Evolutionary conservation across 2,888 invertebrate genomes (phyloP), one percentile per base, ranked within the genome.

Genomic region (Lithodes maja): DNA sequence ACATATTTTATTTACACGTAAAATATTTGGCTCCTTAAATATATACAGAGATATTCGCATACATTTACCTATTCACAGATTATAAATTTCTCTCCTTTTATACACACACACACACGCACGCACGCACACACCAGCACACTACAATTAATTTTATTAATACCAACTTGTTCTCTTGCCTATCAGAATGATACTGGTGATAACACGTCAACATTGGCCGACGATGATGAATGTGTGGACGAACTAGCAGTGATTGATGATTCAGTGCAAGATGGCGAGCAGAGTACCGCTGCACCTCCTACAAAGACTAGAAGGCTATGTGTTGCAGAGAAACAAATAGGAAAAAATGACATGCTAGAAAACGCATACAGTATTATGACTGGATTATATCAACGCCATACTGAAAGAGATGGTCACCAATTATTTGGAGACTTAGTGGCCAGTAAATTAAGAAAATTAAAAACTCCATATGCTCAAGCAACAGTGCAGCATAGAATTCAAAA

Each of bases 211-310:
- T 80, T 80, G 80, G 80, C 80, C 3, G 80, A 80, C 80, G 80
- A 53, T 80, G 80, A 50, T 80, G 80, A 55, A 80, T 80, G 80
- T 80, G 53, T 80, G 80, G 80, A 80, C 80, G 80, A 80, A 80
- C 80, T 80, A 80, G 53, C 80, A 80, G 80, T 80, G 80, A 80
- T 80, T 80, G 80, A 80, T 80, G 80, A 80, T 80, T 80, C 80
- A 80, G 80, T 80, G 80, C 53, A 80, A 80, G 80, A 80, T 80
- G 80, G n/a, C 80, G 80, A 80, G 50, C 52, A 80, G 53, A 80
- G 80, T 80, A 80, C 80, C 15, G 53, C 80, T 80, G n/a, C 49
- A 80, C 53, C 80, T 80, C 80, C 80, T 80, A 80, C 52, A 80
- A 80, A 54, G 80, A 54, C 54, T 53, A 54, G 54, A 50, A 80